Evolutionary conservation across 2,113 vertebrate species (phyloP), one percentile per base, ranked within the genome.

Genomic region (Sitta europaea): DNA sequence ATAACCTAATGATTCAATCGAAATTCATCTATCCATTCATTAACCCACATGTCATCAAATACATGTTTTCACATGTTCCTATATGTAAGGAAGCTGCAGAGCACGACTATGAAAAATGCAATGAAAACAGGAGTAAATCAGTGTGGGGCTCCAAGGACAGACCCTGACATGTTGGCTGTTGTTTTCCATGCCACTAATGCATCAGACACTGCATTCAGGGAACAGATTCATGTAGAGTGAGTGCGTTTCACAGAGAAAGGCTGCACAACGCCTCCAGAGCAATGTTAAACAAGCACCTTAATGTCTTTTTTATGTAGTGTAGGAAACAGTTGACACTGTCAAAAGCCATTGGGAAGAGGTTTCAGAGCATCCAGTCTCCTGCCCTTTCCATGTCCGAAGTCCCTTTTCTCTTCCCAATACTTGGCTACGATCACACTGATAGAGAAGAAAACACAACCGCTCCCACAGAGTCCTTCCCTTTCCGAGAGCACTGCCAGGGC

Each of bases 391-490:
- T 31, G 79, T 36, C 50, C n/a, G 7, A 59, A 90, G 11, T 45
- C 71, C 28, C 29, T 47, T 33, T 65, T 75, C 68, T 31, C 48
- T 88, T 88, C 23, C 42, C 23, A 21, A 16, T 47, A 36, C 33
- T 62, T 36, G 10, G 57, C 65, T 48, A 18, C 0, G 0, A 33
- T 43, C 70, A 51, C 40, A 63, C 24, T 0, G 0, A 27, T 1
- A 22, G 28, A 58, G 24, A 67, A 61, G 14, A 40, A 78, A 85
- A 90, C 0, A 1, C 9, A 43, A n/a, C 13, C 0, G 0, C 12
- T 61, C 68, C 42, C 8, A 13, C 33, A 54, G 35, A 88, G 36
- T 36, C 40, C 45, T 82, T 90, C 81, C 74, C n/a, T 76, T 88
- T 57, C 43, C 23, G 1, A 25, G 28, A 67, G 77, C 76, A 16